Evolutionary conservation across 1,140 invertebrate genomes (phyloP).

Genomic region (Zaprionus lachaisei): DNA sequence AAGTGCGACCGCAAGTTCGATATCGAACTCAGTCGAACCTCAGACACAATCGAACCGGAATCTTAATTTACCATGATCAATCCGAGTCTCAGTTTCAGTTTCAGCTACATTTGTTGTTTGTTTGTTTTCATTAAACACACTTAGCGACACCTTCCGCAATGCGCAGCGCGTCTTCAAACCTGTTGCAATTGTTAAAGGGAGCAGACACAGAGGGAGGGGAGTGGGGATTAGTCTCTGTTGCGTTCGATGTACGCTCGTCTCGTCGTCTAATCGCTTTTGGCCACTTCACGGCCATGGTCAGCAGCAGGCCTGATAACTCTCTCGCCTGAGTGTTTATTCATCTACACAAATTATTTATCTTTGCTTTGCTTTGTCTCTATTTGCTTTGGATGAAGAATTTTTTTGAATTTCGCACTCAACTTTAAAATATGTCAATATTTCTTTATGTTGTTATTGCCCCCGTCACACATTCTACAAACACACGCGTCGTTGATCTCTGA

Average conservation of each 20-base stretch:
- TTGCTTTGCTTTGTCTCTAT: constrained; percentile 31
- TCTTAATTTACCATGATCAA: constrained; percentile 36
- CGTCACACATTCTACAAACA: constrained; percentile 68
- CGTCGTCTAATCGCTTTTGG: constrained; percentile 35
- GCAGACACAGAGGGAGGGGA: background rate
- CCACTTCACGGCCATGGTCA: constrained; percentile 39
- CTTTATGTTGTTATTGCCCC: constrained; percentile 30
- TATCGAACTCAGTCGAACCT: constrained; percentile 15
- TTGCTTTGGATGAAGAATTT: constrained; percentile 47
- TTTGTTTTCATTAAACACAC: constrained; percentile 46
- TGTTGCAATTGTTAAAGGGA: constrained; percentile 34
- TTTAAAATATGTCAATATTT: constrained; percentile 75
- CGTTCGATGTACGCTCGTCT: constrained; percentile 7
- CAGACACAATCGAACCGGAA: constrained; percentile 55
- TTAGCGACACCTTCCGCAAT: constrained; percentile 48
- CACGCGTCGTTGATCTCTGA: constrained; percentile 16
- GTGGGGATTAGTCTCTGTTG: background rate
- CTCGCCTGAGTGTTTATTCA: constrained; percentile 10
- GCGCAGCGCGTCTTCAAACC: constrained; percentile 28
- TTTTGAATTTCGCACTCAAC: constrained; percentile 52
- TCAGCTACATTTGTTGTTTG: constrained; percentile 34
- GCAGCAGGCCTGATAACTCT: background rate
- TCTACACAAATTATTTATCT: constrained; percentile 28
- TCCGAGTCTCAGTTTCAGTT: constrained; percentile 6
- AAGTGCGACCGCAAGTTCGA: constrained; percentile 38